These are phyloP conservation scores for Rhyacophila brunnea DNA, from an alignment of 1,140 invertebrate species.

Conservation along the genomic window DNA sequence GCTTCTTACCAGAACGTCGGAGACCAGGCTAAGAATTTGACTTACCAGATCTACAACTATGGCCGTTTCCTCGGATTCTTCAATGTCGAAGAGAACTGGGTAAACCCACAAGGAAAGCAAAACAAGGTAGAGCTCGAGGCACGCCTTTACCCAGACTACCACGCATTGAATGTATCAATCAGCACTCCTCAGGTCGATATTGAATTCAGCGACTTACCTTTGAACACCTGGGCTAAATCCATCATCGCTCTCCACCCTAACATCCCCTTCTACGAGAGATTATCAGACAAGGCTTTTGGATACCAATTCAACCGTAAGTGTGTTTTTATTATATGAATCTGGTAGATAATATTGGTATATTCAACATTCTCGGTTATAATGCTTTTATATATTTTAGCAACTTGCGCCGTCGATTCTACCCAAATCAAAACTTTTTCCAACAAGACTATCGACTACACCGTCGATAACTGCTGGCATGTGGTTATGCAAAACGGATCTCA, in stretches of 20 bases:
- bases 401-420: conserved; percentile 59
- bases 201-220: conserved; percentile 42
- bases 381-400: conserved; percentile 50
- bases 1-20: conserved; percentile 51
- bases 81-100: conserved; percentile 42
- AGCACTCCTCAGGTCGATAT: conserved; percentile 44
- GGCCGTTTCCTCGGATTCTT: conserved; percentile 39
- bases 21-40: conserved; percentile 37
- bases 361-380: too few species aligned
- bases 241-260: conserved; percentile 47
- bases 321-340: too few species aligned
- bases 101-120: conserved; percentile 39
- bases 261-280: conserved; percentile 41
- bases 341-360: too few species aligned
- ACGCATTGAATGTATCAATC: conserved; percentile 46
- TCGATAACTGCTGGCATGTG: too few species aligned
- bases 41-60: conserved; percentile 41
- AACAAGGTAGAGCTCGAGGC: conserved; percentile 48
- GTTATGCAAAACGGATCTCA: too few species aligned
- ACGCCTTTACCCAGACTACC: conserved; percentile 43
- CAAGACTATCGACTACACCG: conserved; percentile 48
- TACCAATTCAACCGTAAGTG: conserved; percentile 52
- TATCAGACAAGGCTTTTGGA: conserved; percentile 41
- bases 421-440: conserved; percentile 62
- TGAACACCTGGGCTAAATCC: conserved; percentile 33